Evolutionary conservation across 1,140 invertebrate genomes (phyloP).

Genomic region (Trichomalopsis sarcophagae): DNA sequence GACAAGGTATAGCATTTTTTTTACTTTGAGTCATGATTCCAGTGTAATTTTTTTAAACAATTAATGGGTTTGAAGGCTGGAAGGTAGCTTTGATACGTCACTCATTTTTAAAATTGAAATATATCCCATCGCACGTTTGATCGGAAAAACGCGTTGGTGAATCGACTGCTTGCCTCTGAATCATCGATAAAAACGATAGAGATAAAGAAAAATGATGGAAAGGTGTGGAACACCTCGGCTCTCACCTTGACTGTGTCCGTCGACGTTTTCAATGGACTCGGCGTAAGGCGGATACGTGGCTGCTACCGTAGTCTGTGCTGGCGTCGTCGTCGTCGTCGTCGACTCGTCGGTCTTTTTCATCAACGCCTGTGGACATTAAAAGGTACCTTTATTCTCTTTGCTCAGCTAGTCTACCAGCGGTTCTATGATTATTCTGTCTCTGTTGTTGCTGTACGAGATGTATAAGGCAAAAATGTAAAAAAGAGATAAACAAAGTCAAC

Average conservation of each 20-base stretch:
- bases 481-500: neutral
- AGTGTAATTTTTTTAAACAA: no score
- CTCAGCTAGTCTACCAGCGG: neutral
- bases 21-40: neutral
- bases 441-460: neutral
- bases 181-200: neutral
- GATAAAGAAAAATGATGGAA: slow-evolving; percentile 3
- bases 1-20: neutral
- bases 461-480: neutral
- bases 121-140: no score
- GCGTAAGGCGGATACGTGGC: slow-evolving; percentile 55
- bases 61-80: no score
- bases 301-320: neutral
- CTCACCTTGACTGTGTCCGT: slow-evolving; percentile 71
- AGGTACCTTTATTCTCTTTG: slow-evolving; percentile 17
- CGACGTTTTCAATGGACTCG: slow-evolving; percentile 68
- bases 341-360: slow-evolving; percentile 70
- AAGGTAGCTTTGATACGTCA: no score
- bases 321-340: slow-evolving; percentile 44
- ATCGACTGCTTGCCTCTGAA: neutral
- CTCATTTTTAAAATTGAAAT: no score
- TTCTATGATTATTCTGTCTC: neutral
- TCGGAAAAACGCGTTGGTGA: no score
- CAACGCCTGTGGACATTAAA: slow-evolving; percentile 61
- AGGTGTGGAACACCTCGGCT: slow-evolving; percentile 12